phyloP scores from a whole-genome alignment of 2,888 invertebrate species.

The Teleiodes luculella region DNA sequence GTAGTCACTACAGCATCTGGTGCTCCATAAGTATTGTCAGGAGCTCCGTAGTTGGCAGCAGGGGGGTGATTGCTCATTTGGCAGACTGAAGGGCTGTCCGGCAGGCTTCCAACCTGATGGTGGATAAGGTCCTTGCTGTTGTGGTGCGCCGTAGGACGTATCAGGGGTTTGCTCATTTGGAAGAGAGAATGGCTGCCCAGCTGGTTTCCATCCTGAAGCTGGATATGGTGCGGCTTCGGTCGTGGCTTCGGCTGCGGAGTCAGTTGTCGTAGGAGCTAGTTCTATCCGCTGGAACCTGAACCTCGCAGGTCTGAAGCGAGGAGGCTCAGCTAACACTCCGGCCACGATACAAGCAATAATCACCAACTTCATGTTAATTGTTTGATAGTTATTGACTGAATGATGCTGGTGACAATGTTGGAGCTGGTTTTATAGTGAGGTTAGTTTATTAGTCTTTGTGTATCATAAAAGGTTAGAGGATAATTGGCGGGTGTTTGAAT shows the following conservation, averaged over 20 bases:
- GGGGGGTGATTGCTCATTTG: slow-evolving; percentile 49
- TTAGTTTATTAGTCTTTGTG: slow-evolving; percentile 59
- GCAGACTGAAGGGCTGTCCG: slow-evolving; percentile 58
- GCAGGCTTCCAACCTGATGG: slow-evolving; percentile 68
- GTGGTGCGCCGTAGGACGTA: slow-evolving; percentile 45
- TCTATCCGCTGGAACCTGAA: slow-evolving; percentile 68
- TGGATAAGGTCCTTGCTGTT: slow-evolving; percentile 48
- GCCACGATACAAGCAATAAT: slow-evolving; percentile 46
- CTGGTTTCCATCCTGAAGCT: slow-evolving; percentile 63
- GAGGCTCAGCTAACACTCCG: slow-evolving; percentile 57
- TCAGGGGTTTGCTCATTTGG: slow-evolving; percentile 38
- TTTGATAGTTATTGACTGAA: slow-evolving; percentile 27
- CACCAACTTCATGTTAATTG: slow-evolving; percentile 64
- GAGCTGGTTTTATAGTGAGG: slow-evolving; percentile 47
- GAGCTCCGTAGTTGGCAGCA: slow-evolving; percentile 50
- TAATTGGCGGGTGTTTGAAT: slow-evolving; percentile 33
- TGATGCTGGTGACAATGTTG: slow-evolving; percentile 25
- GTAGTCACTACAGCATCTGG: slow-evolving; percentile 48
- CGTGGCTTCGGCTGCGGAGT: slow-evolving; percentile 54
- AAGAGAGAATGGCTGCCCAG: slow-evolving; percentile 53
- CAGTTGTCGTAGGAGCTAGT: slow-evolving; percentile 65
- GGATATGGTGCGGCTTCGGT: slow-evolving; percentile 54
- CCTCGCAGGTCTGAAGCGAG: slow-evolving; percentile 69
- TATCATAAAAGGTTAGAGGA: slow-evolving; percentile 58
- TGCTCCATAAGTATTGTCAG: slow-evolving; percentile 49